Base-by-base conservation (phyloP, 2,113 vertebrate genomes). In the Calidris pugnax region DNA sequence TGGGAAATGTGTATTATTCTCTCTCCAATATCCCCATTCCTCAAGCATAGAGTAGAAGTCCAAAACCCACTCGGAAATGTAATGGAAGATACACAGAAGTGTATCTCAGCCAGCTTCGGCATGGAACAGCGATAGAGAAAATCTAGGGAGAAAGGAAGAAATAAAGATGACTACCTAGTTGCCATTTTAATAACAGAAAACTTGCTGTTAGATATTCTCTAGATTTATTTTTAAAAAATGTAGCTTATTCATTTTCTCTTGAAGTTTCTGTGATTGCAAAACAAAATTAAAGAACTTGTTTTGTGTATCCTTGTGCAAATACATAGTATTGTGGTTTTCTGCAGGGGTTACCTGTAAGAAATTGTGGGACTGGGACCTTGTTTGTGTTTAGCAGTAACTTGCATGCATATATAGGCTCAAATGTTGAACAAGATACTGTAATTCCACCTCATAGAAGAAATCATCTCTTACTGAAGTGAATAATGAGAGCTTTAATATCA, bases 371-470 rank as follows among this genome's bases (percentile, higher is more conserved):
- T 43, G 32, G 35, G 3, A 4, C 48, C 32, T 59, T 43, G 17
- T 24, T 89, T 37, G 28, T 27, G 4, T 78, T 78, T 23, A 33
- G 39, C 32, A 45, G 14, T 13, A 22, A 12, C 39, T 82, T 68
- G 4, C 24, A n/a, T 4, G 2, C 1, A 0, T 9, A 1, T 5
- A 3, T 2, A 47, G 17, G 13, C 10, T 64, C 21, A 9, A 43
- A 24, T 30, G 21, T 55, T 71, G 37, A 50, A 28, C 27, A 60
- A 55, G 20, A 6, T 39, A 2, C 4, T 73, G 35, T 37, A 86
- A 51, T 21, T 35, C 6, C 6, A 69, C 27, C 16, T 83, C 10
- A 7, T 28, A 48, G 28, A 27, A 48, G 55, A 55, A 62, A 62
- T 76, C 4, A 2, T 62, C 12, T 60, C 16, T 47, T 13, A 32